Percentiles rank a stretch among this genome's conserved stretches.
Conservation (phyloP, 1,140 invertebrate species). For the Triops longicaudatus region DNA sequence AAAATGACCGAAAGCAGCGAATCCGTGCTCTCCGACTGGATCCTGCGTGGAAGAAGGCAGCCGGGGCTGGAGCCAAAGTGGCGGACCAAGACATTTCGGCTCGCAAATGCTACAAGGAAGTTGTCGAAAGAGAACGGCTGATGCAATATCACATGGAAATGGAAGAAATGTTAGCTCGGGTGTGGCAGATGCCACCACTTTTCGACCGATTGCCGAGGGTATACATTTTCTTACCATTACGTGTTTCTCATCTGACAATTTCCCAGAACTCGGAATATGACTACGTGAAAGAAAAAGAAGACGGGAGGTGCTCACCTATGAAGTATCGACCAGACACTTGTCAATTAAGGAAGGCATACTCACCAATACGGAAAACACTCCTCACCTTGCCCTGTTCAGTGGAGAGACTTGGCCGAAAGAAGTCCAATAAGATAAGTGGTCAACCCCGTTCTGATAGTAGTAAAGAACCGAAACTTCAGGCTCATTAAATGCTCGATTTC, state of each 20-base stretch:
- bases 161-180: conserved; percentile 25
- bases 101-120: conserved; percentile 25
- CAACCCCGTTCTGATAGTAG: background rate
- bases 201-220: conserved; percentile 21
- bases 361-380: background rate
- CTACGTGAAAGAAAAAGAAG: background rate
- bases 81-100: conserved; percentile 23
- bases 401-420: background rate
- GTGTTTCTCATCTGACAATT: background rate
- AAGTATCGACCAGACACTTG: background rate
- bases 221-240: background rate
- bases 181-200: conserved; percentile 28
- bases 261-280: background rate
- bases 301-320: background rate
- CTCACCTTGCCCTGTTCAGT: background rate
- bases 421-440: background rate
- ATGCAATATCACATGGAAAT: conserved; percentile 27
- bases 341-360: background rate
- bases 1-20: conserved; percentile 15
- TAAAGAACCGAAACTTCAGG: background rate
- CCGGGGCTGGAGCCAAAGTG: conserved; percentile 18
- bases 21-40: conserved; percentile 24
- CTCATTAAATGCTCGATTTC: background rate
- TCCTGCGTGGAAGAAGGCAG: conserved; percentile 24
- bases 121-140: conserved; percentile 22